Evolutionary conservation across 1,140 invertebrate genomes (phyloP).

Genomic region (Zophobas morio): DNA sequence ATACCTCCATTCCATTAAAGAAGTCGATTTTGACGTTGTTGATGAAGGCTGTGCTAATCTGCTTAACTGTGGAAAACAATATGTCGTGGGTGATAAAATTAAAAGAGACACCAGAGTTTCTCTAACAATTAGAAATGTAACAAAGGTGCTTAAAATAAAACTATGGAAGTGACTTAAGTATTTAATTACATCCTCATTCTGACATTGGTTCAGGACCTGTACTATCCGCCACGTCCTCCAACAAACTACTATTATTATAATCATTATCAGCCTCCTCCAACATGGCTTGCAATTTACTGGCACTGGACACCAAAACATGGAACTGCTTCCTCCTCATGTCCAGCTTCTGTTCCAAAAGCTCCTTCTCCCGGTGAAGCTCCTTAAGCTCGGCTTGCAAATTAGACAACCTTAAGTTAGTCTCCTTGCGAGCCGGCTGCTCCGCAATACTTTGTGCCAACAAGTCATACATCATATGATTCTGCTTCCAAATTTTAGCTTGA

Average conservation of each 20-base stretch:
- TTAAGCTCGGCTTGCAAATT: conserved; percentile 83
- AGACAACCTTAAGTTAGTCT: conserved; percentile 83
- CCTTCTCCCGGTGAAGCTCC: conserved; percentile 75
- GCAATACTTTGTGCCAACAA: conserved; percentile 91
- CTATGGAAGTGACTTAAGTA: conserved; percentile 64
- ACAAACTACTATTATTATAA: conserved; percentile 68
- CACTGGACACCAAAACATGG: conserved; percentile 86
- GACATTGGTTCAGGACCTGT: conserved; percentile 62
- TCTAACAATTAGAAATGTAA: conserved; percentile 94
- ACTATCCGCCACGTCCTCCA: conserved; percentile 68
- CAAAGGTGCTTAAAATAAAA: conserved; percentile 88
- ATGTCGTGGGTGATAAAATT: conserved; percentile 72
- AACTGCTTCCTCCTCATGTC: conserved; percentile 90
- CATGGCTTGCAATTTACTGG: conserved; percentile 83
- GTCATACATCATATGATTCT: conserved; percentile 95
- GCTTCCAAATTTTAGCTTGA: conserved; percentile 86
- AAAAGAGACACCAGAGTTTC: conserved; percentile 85
- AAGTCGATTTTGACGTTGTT: conserved; percentile 80
- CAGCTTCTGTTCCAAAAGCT: conserved; percentile 82
- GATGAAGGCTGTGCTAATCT: conserved; percentile 80
- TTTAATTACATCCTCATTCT: conserved; percentile 55
- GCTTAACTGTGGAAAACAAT: conserved; percentile 72
- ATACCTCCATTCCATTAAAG: conserved; percentile 92
- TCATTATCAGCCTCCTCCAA: conserved; percentile 75
- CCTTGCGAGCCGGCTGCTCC: conserved; percentile 89